Conservation (phyloP, 37 sponge, comb jelly and placozoan species). For the Dysidea cf. avara region DNA sequence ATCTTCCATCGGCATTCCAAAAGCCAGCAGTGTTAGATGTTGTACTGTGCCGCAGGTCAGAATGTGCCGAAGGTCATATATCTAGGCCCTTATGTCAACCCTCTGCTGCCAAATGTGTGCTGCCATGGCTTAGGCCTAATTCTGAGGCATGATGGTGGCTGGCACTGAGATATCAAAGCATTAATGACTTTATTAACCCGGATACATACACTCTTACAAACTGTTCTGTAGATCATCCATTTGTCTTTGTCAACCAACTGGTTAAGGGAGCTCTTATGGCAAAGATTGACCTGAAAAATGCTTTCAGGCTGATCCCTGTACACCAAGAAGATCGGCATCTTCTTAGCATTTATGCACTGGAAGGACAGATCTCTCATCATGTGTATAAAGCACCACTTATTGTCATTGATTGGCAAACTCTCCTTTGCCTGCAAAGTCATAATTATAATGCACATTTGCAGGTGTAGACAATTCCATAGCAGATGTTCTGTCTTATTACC, state of each 20-base stretch:
- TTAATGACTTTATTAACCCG: conserved; percentile 30
- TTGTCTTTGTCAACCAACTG: too few relatives aligned
- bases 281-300: too few relatives aligned
- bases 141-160: conserved; percentile 40
- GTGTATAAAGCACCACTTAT: conserved; percentile 4
- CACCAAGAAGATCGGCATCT: too few relatives aligned
- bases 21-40: conserved; percentile 14
- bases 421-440: too few relatives aligned
- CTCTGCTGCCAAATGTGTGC: conserved; percentile 17
- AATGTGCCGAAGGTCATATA: conserved; percentile 14
- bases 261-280: too few relatives aligned
- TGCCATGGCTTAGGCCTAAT: conserved; percentile 26
- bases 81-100: conserved; percentile 13
- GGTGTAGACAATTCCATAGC: conserved; percentile 17
- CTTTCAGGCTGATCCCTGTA: too few relatives aligned
- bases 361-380: too few relatives aligned
- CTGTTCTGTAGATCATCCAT: conserved; percentile 22
- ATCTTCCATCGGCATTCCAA: too few relatives aligned
- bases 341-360: too few relatives aligned
- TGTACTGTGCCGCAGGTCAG: conserved; percentile 10
- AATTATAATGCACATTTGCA: conserved; percentile 15
- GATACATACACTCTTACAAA: conserved; percentile 17
- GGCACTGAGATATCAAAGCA: conserved; percentile 30
- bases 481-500: conserved; percentile 19
- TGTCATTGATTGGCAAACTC: conserved; percentile 14